These are phyloP conservation scores for Gymnobelideus leadbeateri DNA, from an alignment of 2,113 vertebrate genomes.

Conservation along the genomic window DNA sequence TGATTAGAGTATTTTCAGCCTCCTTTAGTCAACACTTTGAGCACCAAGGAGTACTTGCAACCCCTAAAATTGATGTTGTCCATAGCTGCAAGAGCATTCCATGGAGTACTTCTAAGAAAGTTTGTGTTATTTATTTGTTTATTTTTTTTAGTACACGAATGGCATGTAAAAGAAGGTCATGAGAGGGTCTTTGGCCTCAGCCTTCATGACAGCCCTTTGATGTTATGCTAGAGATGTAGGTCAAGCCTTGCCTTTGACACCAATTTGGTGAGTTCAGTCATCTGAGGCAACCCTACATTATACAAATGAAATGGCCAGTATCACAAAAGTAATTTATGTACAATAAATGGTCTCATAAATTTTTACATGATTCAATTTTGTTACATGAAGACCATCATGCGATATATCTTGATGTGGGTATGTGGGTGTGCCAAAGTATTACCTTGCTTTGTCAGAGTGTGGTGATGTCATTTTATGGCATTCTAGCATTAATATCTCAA, in stretches of 20 bases:
- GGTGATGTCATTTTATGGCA: slow-evolving; percentile 12
- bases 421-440: not conserved
- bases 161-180: not conserved
- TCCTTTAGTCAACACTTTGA: slow-evolving; percentile 17
- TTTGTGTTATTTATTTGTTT: not conserved
- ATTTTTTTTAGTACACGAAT: not conserved
- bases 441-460: slow-evolving; percentile 10
- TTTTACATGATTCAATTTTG: not conserved
- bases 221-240: not conserved
- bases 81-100: not conserved
- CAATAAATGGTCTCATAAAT: not conserved
- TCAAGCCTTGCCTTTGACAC: not conserved
- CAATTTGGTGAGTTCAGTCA: not conserved
- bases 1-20: not conserved
- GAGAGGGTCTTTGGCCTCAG: not conserved
- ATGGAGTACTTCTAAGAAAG: not conserved
- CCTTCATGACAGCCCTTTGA: not conserved
- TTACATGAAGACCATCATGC: not conserved
- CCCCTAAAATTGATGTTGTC: slow-evolving; percentile 47
- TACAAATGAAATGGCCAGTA: not conserved
- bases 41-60: slow-evolving; percentile 20
- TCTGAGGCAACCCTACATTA: not conserved
- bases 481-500: slow-evolving; percentile 32
- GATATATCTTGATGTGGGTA: not conserved
- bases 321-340: not conserved